phyloP scores from a whole-genome alignment of 92 coral and sea anemone genomes.

The Phymanthus crucifer region DNA sequence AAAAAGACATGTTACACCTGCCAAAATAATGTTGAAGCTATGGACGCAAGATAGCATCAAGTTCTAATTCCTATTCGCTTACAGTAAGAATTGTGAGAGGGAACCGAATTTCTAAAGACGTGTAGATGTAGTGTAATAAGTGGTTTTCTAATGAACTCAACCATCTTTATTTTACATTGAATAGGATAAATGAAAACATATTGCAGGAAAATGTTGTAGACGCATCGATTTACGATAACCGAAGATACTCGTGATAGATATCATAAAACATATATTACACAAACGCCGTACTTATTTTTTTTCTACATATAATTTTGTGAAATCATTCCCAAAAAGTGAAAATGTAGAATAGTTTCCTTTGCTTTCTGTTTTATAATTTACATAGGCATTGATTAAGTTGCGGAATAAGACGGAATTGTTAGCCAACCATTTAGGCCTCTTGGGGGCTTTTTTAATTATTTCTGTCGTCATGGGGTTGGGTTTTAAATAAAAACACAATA shows the following conservation, averaged over 20 bases:
- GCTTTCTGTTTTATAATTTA: neutral
- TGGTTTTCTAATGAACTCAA: constrained; percentile 3
- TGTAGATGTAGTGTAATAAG: neutral
- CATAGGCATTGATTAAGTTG: neutral
- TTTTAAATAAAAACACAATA: neutral
- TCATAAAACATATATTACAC: too few relatives aligned
- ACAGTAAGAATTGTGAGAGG: too few relatives aligned
- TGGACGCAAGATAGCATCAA: neutral
- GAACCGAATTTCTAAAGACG: too few relatives aligned
- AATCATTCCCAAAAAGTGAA: too few relatives aligned
- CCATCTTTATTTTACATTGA: neutral
- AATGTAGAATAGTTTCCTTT: too few relatives aligned
- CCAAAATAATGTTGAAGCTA: neutral
- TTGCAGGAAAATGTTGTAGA: neutral
- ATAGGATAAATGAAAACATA: neutral
- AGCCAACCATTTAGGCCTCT: neutral
- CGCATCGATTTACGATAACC: neutral
- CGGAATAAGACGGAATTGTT: neutral
- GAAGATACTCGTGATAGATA: too few relatives aligned
- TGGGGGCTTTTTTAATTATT: neutral
- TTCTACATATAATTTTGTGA: too few relatives aligned
- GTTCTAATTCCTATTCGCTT: neutral
- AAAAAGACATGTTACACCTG: neutral
- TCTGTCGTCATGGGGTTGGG: neutral
- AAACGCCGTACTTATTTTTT: too few relatives aligned